These are phyloP conservation scores for Forbesichthys agassizii DNA, from an alignment of 2,113 vertebrate species.

Conservation along the genomic window DNA sequence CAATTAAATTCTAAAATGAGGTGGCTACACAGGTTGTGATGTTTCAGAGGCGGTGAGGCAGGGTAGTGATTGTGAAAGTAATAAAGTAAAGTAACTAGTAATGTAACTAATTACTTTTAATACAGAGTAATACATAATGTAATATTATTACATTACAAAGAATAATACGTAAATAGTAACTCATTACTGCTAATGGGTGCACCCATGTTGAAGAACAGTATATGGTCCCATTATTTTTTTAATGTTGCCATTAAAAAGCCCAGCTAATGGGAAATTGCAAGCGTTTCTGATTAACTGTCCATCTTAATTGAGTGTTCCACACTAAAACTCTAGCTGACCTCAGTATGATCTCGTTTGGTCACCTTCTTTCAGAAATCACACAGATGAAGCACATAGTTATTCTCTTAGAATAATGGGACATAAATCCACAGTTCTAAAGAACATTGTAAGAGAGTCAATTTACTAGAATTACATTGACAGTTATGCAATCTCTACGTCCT, in stretches of 20 bases:
- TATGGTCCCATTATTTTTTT: conserved; percentile 58
- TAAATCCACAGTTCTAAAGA: background rate
- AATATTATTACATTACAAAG: background rate
- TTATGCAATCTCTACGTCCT: too few relatives aligned
- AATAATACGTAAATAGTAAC: background rate
- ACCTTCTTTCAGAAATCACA: background rate
- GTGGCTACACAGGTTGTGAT: too few relatives aligned
- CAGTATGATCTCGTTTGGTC: conserved; percentile 1
- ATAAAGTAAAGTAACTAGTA: too few relatives aligned
- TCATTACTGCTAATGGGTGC: conserved; percentile 50
- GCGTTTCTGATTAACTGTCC: conserved; percentile 60
- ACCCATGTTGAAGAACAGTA: conserved; percentile 58
- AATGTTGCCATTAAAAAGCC: conserved; percentile 59
- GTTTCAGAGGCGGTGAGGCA: too few relatives aligned
- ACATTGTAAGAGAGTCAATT: background rate
- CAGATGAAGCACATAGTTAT: background rate
- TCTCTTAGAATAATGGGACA: background rate
- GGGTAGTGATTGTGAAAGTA: too few relatives aligned
- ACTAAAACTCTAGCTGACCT: conserved; percentile 50
- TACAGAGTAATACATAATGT: too few relatives aligned
- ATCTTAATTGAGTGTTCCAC: conserved; percentile 60
- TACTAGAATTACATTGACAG: background rate
- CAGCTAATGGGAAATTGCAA: conserved; percentile 62
- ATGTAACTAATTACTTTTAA: too few relatives aligned
- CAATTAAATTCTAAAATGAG: too few relatives aligned